Base-by-base conservation (phyloP, 1,140 invertebrate species). In the Drosophila ercepeae region DNA sequence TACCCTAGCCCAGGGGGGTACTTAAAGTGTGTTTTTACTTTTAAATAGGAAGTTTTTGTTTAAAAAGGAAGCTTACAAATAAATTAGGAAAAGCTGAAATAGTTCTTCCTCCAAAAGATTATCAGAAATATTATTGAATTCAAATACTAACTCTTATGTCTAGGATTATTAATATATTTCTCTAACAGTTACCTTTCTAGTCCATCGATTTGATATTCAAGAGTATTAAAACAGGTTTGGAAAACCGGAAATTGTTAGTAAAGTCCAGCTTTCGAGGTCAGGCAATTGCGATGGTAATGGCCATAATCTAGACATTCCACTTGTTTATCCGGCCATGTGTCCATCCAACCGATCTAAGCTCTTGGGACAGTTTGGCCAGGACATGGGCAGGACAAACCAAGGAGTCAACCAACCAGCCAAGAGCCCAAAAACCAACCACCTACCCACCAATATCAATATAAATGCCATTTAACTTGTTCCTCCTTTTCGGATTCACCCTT, bases 381-480 rank as follows among this genome's bases (percentile, higher is more conserved):
- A 39, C 21, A 16, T 42, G 13, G 36, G 6, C 13, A 36, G n/a
- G n/a, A 13, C 36, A 4, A 39, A 4, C 7, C 39, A 16, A 13
- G 13, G 19, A 44, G 5, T 13, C 13, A 39, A 4, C 7, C 39
- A 16, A 13, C 18, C 25, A 44, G 5, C 36, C n/a, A 39, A 39
- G 5, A 13, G 16, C 7, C n/a, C 11, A 13, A n/a, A 1, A n/a
- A 9, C 16, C 39, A 8, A 13, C 13, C 25, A 44, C 14, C 34
- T 27, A 27, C 21, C 45, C 65, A 13, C 51, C 64, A 41, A 68
- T 54, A 68, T 69, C 65, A 49, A 70, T 69, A 58, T 70, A 50
- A 70, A 58, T 44, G 64, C 45, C 52, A 69, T 67, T 67, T 67
- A 67, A 67, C 36, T 52, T 67, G 50, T 41, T 25, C 59, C 49